A percentile compares a stretch with the other conserved stretches of the same genome.
These are phyloP conservation scores for Hyposoter dolosus DNA, from an alignment of 2,888 invertebrate species.

Conservation along the genomic window DNA sequence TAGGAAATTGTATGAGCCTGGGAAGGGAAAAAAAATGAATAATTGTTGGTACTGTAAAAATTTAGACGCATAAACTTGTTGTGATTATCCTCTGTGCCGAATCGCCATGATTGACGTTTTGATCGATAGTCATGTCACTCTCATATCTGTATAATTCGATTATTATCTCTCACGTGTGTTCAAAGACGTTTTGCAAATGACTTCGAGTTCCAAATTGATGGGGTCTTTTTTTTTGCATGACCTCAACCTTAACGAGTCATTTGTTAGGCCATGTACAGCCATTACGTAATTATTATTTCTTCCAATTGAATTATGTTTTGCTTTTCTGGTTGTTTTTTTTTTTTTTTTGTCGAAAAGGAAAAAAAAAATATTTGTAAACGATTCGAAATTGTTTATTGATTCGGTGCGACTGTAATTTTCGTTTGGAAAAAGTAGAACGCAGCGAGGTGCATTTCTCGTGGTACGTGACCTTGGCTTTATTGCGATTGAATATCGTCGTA, in stretches of 20 bases:
- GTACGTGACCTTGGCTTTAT: slow-evolving; percentile 26
- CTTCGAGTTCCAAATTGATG: slow-evolving; percentile 14
- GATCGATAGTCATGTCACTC: slow-evolving; percentile 42
- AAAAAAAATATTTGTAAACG: neutral
- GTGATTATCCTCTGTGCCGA: neutral
- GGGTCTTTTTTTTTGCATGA: neutral
- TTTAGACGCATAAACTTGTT: neutral
- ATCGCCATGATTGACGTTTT: slow-evolving; percentile 32
- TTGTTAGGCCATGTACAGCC: neutral
- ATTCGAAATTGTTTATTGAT: neutral
- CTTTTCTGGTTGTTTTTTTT: neutral
- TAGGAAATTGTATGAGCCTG: neutral
- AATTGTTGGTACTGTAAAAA: neutral
- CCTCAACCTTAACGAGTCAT: slow-evolving; percentile 28
- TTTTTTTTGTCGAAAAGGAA: neutral
- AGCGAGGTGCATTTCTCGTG: slow-evolving; percentile 22
- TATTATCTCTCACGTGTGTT: neutral
- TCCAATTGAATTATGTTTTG: neutral
- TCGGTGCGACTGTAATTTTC: neutral
- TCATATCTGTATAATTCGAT: slow-evolving; percentile 5
- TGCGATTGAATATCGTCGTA: neutral
- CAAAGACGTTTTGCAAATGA: slow-evolving; percentile 22
- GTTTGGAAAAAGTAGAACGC: slow-evolving; percentile 31
- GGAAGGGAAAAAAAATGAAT: neutral
- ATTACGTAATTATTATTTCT: slow-evolving; percentile 17